Evolutionary conservation across 2,888 invertebrate species (phyloP), one percentile per base, ranked within the genome.

Genomic region (Notocelia uddmanniana): DNA sequence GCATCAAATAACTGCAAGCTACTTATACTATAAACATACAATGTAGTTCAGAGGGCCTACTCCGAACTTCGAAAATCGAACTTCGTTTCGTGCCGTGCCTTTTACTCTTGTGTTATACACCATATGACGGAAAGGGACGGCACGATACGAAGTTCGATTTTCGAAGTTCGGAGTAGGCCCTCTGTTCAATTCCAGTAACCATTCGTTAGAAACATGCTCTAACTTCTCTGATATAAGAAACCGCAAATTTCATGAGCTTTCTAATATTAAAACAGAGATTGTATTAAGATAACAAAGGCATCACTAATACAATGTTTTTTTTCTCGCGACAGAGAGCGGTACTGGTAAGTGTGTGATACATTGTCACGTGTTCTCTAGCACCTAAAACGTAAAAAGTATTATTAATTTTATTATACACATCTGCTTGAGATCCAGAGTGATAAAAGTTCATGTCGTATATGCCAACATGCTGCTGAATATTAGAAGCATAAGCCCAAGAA

Each of bases 281-380:
- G 13, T 19, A 54, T 8, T 8, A 15, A 23, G 5, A 21, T 26
- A 55, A 26, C 19, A 26, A 21, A 26, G 2, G 26, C 18, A 48
- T 59, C 26, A 50, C 45, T 71, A 55, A 71, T 71, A 34, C 15
- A 41, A 48, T 34, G 45, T 72, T 74, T 76, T 76, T 54, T 75
- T 31, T 70, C 74, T 76, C 58, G 63, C 76, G 41, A 52, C 74
- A 85, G 85, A 81, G 84, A 60, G 79, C 79, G 26, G 71, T 84
- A 74, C 73, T 77, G 85, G 85, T 85, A 79, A 85, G 85, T 73
- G 69, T 75, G 68, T 72, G 59, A 59, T 34, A 73, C 75, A n/a
- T 71, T 78, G 76, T 80, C 75, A 60, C 55, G 75, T 80, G 75
- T 76, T 69, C 15, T n/a, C 26, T 55, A 15, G 9, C 15, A 11